phyloP scores from a whole-genome alignment of 2,797 vertebrate species.

The Threskiornis aethiopicus region DNA sequence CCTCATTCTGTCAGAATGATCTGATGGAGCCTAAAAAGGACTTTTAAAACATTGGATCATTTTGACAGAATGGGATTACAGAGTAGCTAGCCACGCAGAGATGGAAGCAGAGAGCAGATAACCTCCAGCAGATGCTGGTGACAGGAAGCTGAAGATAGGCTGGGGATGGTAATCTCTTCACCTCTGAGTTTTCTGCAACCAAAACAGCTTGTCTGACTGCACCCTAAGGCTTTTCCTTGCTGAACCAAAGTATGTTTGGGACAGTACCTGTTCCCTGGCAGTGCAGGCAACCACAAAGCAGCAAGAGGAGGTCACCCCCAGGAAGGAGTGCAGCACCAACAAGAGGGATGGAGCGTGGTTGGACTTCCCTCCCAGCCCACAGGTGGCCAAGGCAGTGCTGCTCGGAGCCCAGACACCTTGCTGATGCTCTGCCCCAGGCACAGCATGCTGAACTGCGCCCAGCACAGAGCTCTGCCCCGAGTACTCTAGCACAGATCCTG shows the following conservation, averaged over 20 bases:
- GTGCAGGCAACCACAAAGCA: neutral
- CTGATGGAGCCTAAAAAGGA: neutral
- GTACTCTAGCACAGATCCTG: neutral
- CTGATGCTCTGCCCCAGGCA: neutral
- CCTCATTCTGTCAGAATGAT: conserved; percentile 39
- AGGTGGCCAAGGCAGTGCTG: neutral
- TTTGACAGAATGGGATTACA: neutral
- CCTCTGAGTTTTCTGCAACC: neutral
- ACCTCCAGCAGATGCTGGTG: neutral
- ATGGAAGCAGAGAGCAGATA: neutral
- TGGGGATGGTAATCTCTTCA: neutral
- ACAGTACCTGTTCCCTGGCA: neutral
- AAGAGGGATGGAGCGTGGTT: accelerated
- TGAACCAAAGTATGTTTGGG: neutral
- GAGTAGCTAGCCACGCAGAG: neutral
- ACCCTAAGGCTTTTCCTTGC: neutral
- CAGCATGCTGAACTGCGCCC: neutral
- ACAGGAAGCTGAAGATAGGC: neutral
- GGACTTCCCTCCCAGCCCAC: neutral
- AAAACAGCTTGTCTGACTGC: neutral
- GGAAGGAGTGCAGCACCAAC: neutral
- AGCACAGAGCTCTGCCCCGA: neutral
- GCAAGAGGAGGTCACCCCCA: neutral
- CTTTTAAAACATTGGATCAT: neutral
- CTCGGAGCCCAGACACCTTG: neutral